Conservation (phyloP, 2,888 invertebrate genomes). For the Hemaris fuciformis region DNA sequence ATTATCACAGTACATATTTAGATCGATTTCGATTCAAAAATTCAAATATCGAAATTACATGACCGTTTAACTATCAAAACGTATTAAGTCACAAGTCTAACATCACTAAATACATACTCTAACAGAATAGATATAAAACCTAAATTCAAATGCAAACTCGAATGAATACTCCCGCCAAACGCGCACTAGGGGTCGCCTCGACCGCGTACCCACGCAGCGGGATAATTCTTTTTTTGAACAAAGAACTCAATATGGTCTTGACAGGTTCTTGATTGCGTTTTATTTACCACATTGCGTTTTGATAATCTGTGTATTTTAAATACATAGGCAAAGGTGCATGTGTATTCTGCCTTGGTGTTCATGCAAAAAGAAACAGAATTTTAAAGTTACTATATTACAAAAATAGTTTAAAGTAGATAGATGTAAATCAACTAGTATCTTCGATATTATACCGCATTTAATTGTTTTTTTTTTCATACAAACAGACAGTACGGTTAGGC, state of each 20-base stretch:
- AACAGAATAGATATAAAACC: background rate
- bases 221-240: slow-evolving; percentile 5
- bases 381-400: too few species aligned
- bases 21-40: slow-evolving; percentile 14
- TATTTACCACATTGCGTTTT: background rate
- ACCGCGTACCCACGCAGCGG: slow-evolving; percentile 10
- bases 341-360: too few species aligned
- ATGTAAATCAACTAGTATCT: too few species aligned
- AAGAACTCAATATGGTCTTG: background rate
- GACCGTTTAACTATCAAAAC: background rate
- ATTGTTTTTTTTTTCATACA: too few species aligned
- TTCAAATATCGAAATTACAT: slow-evolving; percentile 12
- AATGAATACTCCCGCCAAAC: background rate
- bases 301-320: background rate
- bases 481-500: too few species aligned
- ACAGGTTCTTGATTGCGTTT: slow-evolving; percentile 20
- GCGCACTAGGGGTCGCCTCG: slow-evolving; percentile 10
- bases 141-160: background rate
- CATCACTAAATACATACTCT: background rate
- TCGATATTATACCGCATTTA: too few species aligned
- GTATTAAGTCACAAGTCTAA: background rate
- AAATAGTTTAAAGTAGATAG: too few species aligned
- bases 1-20: background rate
- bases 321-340: background rate
- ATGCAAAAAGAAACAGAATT: too few species aligned